phyloP scores from a whole-genome alignment of 2,888 invertebrate genomes.

The Sicus ferrugineus region DNA sequence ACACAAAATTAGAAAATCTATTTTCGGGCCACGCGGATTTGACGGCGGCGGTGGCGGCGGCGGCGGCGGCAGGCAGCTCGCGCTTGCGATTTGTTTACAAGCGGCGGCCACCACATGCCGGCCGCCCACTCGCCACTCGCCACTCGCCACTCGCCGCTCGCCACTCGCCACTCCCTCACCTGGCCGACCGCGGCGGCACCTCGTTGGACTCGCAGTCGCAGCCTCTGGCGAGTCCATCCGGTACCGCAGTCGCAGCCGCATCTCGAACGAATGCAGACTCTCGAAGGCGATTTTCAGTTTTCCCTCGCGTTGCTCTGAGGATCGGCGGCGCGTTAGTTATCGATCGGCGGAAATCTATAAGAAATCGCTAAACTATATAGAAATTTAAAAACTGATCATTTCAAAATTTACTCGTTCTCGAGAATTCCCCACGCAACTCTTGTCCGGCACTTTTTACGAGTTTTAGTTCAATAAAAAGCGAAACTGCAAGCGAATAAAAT shows the following conservation, averaged over 20 bases:
- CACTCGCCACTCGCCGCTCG: too few species aligned
- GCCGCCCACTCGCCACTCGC: too few species aligned
- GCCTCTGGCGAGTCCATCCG: background rate
- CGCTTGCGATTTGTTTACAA: background rate
- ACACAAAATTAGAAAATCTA: slow-evolving; percentile 33
- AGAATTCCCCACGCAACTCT: too few species aligned
- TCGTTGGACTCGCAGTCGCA: background rate
- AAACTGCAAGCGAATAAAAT: background rate
- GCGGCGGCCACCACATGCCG: too few species aligned
- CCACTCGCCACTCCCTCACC: too few species aligned
- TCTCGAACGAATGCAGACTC: background rate
- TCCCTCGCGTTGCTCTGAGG: slow-evolving; percentile 54
- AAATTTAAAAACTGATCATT: too few species aligned
- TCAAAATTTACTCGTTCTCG: too few species aligned
- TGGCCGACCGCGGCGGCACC: background rate
- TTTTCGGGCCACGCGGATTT: slow-evolving; percentile 31
- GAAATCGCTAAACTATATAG: too few species aligned
- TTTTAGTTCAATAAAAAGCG: slow-evolving; percentile 13
- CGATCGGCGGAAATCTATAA: too few species aligned
- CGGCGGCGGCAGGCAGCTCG: background rate
- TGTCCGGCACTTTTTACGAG: too few species aligned
- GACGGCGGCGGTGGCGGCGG: background rate
- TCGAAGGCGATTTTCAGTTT: slow-evolving; percentile 34
- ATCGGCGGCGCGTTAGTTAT: slow-evolving; percentile 42
- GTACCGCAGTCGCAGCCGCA: background rate